Conservation (phyloP, 2,113 vertebrate species). For the Tor tambroides region DNA sequence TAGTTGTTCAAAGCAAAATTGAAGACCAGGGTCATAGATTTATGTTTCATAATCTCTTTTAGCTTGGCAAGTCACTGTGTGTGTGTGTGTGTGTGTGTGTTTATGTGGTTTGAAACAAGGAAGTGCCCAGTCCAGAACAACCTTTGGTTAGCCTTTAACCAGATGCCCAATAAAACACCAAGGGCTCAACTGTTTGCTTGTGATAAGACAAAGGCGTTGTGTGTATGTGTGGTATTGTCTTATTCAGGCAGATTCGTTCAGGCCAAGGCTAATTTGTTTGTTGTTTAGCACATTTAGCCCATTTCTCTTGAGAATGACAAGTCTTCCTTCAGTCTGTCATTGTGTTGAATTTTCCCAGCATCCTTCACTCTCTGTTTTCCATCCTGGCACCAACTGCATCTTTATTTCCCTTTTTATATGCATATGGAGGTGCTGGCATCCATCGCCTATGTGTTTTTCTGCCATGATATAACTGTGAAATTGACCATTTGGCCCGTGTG, state of each 20-base stretch:
- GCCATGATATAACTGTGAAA: constrained; percentile 50
- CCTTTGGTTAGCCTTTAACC: constrained; percentile 51
- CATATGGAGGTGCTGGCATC: constrained; percentile 49
- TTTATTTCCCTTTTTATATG: constrained; percentile 17
- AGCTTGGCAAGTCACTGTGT: background rate
- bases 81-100: constrained; percentile 1
- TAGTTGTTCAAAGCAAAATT: background rate
- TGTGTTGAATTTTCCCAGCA: constrained; percentile 33
- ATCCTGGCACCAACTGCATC: constrained; percentile 2
- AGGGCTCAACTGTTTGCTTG: constrained; percentile 14
- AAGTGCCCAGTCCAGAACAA: background rate
- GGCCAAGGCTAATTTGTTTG: constrained; percentile 41
- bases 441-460: constrained; percentile 7
- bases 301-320: constrained; percentile 28
- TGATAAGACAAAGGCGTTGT: constrained; percentile 28
- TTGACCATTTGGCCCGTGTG: constrained; percentile 28
- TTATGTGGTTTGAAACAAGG: background rate
- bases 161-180: constrained; percentile 35
- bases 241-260: constrained; percentile 23
- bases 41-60: background rate
- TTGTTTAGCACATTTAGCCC: constrained; percentile 30
- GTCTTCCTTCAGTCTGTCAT: constrained; percentile 35
- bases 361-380: constrained; percentile 34
- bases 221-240: constrained; percentile 30
- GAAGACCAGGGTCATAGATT: constrained; percentile 18